A percentile compares a stretch with the other conserved stretches of the same genome.
phyloP scores from a whole-genome alignment of 1,140 invertebrate species.

The Aphis gossypii region DNA sequence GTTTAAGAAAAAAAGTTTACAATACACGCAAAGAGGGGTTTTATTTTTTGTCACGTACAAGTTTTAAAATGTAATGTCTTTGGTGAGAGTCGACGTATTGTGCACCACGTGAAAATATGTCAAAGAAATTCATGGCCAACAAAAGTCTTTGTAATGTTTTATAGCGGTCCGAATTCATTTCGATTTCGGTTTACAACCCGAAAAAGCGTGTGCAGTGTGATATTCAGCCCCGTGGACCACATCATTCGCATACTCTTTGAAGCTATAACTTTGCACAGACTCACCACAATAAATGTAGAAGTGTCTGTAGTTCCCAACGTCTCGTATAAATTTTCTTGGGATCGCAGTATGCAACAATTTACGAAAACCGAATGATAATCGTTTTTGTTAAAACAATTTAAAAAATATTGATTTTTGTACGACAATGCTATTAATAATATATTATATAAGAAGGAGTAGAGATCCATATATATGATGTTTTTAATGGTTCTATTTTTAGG shows the following conservation, averaged over 20 bases:
- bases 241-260: neutral
- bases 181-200: neutral
- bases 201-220: neutral
- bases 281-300: neutral
- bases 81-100: neutral
- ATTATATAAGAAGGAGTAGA: too few species aligned
- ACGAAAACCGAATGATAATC: neutral
- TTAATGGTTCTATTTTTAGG: neutral
- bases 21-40: neutral
- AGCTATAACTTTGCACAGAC: neutral
- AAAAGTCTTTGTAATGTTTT: constrained; percentile 18
- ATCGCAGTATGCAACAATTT: neutral
- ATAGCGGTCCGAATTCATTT: constrained; percentile 1
- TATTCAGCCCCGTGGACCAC: neutral
- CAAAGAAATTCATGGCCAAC: neutral
- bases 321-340: neutral
- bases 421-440: too few species aligned
- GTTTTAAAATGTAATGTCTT: neutral
- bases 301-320: neutral
- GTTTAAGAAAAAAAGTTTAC: neutral
- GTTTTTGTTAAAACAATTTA: neutral
- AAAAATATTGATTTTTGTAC: neutral
- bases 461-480: neutral
- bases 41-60: neutral
- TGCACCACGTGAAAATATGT: constrained; percentile 4